A percentile compares a stretch with the other conserved stretches of the same genome.
phyloP scores from a whole-genome alignment of 2,888 invertebrate species.

The Drosophila quinaria region DNA sequence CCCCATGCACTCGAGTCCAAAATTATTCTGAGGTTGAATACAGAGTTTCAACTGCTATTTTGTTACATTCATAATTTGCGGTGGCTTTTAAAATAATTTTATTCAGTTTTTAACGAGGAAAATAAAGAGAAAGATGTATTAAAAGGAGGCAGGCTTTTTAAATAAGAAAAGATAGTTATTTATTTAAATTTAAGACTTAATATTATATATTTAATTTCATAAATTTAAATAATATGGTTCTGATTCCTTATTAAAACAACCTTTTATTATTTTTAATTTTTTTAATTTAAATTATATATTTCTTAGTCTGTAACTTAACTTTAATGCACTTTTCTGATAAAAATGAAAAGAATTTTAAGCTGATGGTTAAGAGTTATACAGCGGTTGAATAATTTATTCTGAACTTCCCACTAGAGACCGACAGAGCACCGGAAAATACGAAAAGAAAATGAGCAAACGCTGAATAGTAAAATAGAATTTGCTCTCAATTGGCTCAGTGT shows the following conservation, averaged over 20 bases:
- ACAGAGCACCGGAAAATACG: not conserved
- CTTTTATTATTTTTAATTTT: too few relatives aligned
- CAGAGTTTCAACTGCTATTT: conserved; percentile 15
- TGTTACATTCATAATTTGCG: conserved; percentile 16
- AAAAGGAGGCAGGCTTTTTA: too few relatives aligned
- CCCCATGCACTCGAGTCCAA: conserved; percentile 12
- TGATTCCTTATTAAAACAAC: too few relatives aligned
- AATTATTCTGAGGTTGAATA: conserved; percentile 19
- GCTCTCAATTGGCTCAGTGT: conserved; percentile 1
- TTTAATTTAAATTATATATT: too few relatives aligned
- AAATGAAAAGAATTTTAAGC: not conserved
- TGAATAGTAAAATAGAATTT: conserved; percentile 20
- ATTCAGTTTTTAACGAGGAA: not conserved
- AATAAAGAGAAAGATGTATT: not conserved
- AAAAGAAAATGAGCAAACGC: conserved; percentile 2
- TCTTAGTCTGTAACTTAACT: too few relatives aligned
- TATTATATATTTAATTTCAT: too few relatives aligned
- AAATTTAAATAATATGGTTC: too few relatives aligned
- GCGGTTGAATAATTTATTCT: conserved; percentile 8
- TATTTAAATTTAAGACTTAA: too few relatives aligned
- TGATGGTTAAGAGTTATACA: not conserved
- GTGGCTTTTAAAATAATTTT: conserved; percentile 7
- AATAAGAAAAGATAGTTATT: not conserved
- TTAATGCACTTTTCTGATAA: not conserved
- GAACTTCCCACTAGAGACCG: not conserved